Base-by-base conservation (phyloP, 2,113 vertebrate genomes). In the Crypturellus undulatus region DNA sequence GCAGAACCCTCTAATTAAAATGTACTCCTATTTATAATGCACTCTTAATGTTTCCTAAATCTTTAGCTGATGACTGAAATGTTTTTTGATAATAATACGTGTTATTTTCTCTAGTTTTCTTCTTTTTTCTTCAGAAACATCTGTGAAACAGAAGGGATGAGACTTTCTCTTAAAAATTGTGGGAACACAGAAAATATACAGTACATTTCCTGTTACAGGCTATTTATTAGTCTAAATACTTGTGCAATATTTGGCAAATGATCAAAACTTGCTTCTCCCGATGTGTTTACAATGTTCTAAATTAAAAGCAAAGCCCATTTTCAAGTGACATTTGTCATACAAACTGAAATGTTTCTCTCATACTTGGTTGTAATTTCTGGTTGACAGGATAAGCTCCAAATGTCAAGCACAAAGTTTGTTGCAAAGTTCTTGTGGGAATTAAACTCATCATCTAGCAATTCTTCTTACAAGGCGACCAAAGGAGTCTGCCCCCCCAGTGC, bases 161-260 rank as follows among this genome's bases (percentile, higher is more conserved):
- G 80, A 72, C 63, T 92, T 93, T 96, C 88, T 70, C 67, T 90
- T 87, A 81, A 89, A 93, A 95, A 90, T 94, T 96, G 93, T 96
- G 96, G 96, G 97, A 96, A 95, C 82, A 89, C 83, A 87, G 79
- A 96, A 97, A 93, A 96, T 96, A 96, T 67, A 96, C 94, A 91
- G 58, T 94, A 93, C 54, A 76, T 59, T 97, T 97, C 92, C 95
- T 96, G 95, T 96, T 92, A 92, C 58, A 94, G 67, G 40, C 81
- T 95, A 93, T 95, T 95, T 96, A 95, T 94, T 96, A 93, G 90
- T 94, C 90, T 90, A 96, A 96, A 96, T 96, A 89, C 77, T 97
- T 96, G 79, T 94, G 95, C 92, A 94, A 92, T 93, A 89, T 92
- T 96, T 96, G 96, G 96, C 94, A 95, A 87, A 93, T 93, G 92